Percentiles rank a stretch among this genome's conserved stretches.
These are phyloP conservation scores for Megaceryle alcyon DNA, from an alignment of 2,797 vertebrate species.

Conservation along the genomic window DNA sequence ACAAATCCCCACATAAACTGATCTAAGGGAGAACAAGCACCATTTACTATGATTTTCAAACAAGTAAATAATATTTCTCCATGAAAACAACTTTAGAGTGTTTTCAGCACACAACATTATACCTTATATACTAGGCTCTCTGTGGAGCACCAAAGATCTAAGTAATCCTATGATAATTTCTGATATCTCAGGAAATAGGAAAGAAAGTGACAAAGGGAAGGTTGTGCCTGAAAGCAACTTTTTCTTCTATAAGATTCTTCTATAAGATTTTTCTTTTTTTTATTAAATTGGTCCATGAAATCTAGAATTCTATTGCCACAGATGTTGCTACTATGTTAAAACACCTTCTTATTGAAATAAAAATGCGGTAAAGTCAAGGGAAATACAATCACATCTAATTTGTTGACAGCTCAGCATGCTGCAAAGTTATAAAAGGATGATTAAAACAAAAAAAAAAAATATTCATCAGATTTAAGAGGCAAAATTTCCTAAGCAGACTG, in stretches of 20 bases:
- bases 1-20: background rate
- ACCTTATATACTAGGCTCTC: background rate
- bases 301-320: background rate
- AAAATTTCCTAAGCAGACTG: conserved; percentile 31
- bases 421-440: background rate
- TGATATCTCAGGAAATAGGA: background rate
- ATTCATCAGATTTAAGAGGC: conserved; percentile 18
- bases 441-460: background rate
- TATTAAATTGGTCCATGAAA: background rate
- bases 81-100: background rate
- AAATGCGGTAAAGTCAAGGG: background rate
- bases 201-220: background rate
- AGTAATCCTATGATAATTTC: background rate
- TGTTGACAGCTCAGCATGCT: background rate
- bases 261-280: background rate
- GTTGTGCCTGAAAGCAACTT: background rate
- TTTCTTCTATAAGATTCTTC: background rate
- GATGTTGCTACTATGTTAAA: background rate
- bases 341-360: background rate
- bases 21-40: background rate
- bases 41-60: background rate
- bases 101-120: background rate
- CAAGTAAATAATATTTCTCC: background rate
- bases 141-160: background rate
- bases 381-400: background rate